Evolutionary conservation across 1,140 invertebrate genomes (phyloP), one percentile per base, ranked within the genome.

Genomic region (Babylonia areolata): DNA sequence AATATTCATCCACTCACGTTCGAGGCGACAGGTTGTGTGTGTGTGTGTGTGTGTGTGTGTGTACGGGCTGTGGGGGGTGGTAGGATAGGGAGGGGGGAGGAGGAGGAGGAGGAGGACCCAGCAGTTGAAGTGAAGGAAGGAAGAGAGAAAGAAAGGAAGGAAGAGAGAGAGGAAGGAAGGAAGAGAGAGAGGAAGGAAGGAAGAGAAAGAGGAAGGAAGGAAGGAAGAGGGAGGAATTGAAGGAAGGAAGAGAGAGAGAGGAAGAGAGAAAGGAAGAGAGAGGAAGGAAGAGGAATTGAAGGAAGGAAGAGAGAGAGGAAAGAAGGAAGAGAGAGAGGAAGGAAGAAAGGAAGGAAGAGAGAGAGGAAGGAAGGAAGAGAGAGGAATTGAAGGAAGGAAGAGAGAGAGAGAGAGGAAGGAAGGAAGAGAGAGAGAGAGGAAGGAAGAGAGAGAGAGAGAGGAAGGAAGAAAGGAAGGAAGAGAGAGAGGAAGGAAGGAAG

Each of bases 41-140:
- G 64, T n/a, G 64, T 69, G 64, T 69, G 28, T 69, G 64, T 69
- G 64, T 69, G 64, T 69, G 64, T 69, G 64, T 69, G 64, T 69
- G 11, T 69, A 12, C 17, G 5, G 40, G 28, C 3, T 6, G 77
- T 35, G 17, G 6, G 31, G 6, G 40, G 28, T 6, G 35, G 33
- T 3, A 37, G 5, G 23, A 78, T 3, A 42, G 40, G 28, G 77
- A 37, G 40, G 33, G 40, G 28, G 77, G 28, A 28, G 33, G 40
- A 37, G 77, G 28, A 28, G 33, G 77, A 78, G 40, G 35, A 33
- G 35, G 40, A 78, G n/a, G n/a, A n/a, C n/a, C n/a, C n/a, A n/a
- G n/a, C n/a, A n/a, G n/a, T n/a, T n/a, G n/a, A n/a, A n/a, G 40
- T 35, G 77, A 33, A n/a, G 35, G 17, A 33, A 6, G 28, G 40